A percentile compares a stretch with the other conserved stretches of the same genome.
phyloP scores from a whole-genome alignment of 2,888 invertebrate genomes.

The Patella depressa region DNA sequence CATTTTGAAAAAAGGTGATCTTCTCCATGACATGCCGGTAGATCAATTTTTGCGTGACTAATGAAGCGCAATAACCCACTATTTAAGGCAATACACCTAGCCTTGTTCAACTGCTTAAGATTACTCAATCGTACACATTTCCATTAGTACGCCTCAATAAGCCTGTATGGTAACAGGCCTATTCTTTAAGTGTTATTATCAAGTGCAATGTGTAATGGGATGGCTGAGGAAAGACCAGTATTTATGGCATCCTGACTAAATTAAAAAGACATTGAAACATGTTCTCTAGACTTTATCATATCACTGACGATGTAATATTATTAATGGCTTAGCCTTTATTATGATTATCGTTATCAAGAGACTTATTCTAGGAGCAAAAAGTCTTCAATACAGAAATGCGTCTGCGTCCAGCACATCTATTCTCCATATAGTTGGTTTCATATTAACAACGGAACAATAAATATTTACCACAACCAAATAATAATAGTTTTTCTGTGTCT shows the following conservation, averaged over 20 bases:
- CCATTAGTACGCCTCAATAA: neutral
- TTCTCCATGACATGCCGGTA: neutral
- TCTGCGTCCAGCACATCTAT: too few species aligned
- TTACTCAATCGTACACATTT: constrained; percentile 10
- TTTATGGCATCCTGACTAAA: constrained; percentile 5
- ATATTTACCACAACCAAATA: too few species aligned
- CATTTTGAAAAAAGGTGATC: constrained; percentile 8
- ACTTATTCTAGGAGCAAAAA: too few species aligned
- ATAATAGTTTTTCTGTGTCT: too few species aligned
- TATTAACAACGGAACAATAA: too few species aligned
- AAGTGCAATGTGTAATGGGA: neutral
- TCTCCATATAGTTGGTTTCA: too few species aligned
- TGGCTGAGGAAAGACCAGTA: neutral
- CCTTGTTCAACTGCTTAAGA: constrained; percentile 9
- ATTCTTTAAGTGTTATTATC: constrained; percentile 9
- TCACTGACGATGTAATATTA: constrained; percentile 4
- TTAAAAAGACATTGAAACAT: neutral
- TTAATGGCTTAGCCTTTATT: neutral
- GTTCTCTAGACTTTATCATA: constrained; percentile 7
- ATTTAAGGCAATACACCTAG: constrained; percentile 5
- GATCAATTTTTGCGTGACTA: constrained; percentile 10
- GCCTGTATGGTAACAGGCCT: neutral
- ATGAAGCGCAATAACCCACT: constrained; percentile 8
- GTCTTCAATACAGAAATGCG: too few species aligned
- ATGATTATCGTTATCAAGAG: too few species aligned